Evolutionary conservation across 2,113 vertebrate genomes (phyloP).

Genomic region (Addax nasomaculatus): DNA sequence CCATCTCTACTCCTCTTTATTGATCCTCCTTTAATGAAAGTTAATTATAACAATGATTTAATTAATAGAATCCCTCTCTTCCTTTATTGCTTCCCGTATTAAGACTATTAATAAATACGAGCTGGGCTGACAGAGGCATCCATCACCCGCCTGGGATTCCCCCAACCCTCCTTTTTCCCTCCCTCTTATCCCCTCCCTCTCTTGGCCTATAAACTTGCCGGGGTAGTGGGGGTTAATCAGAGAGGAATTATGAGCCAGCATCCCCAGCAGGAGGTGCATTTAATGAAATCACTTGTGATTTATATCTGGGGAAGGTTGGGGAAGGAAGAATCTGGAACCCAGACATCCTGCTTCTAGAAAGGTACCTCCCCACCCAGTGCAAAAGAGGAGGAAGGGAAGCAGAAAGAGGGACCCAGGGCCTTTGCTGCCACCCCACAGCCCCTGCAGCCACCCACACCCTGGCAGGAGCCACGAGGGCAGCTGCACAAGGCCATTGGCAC

Average conservation of each 20-base stretch:
- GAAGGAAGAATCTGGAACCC: slow-evolving; percentile 55
- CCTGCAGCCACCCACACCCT: neutral
- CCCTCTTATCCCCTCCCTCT: slow-evolving; percentile 17
- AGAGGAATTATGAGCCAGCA: slow-evolving; percentile 79
- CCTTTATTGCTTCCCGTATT: slow-evolving; percentile 83
- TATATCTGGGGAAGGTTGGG: slow-evolving; percentile 58
- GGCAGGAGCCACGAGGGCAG: neutral
- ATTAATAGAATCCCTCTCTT: slow-evolving; percentile 83
- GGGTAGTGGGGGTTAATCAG: slow-evolving; percentile 80
- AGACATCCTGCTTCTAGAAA: slow-evolving; percentile 42
- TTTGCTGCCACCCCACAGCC: neutral
- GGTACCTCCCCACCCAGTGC: neutral
- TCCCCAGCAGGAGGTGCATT: slow-evolving; percentile 77
- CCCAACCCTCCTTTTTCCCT: slow-evolving; percentile 48
- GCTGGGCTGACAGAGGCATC: slow-evolving; percentile 77
- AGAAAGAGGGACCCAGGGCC: neutral
- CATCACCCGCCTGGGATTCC: slow-evolving; percentile 75
- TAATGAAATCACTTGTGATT: slow-evolving; percentile 77
- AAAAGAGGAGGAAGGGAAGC: neutral
- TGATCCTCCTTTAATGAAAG: slow-evolving; percentile 86
- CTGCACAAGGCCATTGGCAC: neutral
- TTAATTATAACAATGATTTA: slow-evolving; percentile 87
- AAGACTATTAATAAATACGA: slow-evolving; percentile 80
- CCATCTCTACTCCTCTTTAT: slow-evolving; percentile 79
- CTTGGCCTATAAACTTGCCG: slow-evolving; percentile 77